phyloP scores from a whole-genome alignment of 2,888 invertebrate species.

The Kuschelorhynchus macadamiae region DNA sequence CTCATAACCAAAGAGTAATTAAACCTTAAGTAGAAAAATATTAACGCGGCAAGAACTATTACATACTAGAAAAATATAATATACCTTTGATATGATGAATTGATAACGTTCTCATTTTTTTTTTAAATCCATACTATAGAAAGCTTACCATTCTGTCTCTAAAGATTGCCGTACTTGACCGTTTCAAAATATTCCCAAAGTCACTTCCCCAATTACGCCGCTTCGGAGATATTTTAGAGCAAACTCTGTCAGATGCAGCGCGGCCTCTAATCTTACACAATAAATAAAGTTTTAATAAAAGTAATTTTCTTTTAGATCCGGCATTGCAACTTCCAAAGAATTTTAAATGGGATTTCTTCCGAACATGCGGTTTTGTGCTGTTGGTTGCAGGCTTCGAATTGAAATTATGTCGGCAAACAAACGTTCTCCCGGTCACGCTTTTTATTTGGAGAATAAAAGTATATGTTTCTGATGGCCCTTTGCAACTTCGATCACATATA shows the following conservation, averaged over 20 bases:
- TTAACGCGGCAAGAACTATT: no score
- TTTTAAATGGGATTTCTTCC: conserved; percentile 29
- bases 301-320: conserved; percentile 22
- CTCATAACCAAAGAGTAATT: no score
- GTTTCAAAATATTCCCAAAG: no score
- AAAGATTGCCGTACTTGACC: no score
- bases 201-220: no score
- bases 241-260: conserved; percentile 20
- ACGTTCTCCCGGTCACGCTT: neutral
- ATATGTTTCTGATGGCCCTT: conserved; percentile 2
- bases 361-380: conserved; percentile 23
- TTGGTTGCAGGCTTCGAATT: conserved; percentile 24
- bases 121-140: no score
- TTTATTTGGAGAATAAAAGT: conserved; percentile 1
- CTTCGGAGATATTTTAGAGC: neutral
- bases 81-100: no score
- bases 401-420: conserved; percentile 6
- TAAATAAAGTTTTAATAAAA: conserved; percentile 31
- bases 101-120: no score
- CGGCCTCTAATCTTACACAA: conserved; percentile 19
- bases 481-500: no score
- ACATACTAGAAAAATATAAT: no score
- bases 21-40: no score
- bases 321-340: conserved; percentile 26
- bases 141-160: no score